Conservation (phyloP, 2,888 invertebrate species). For the Nephrotoma flavescens region DNA sequence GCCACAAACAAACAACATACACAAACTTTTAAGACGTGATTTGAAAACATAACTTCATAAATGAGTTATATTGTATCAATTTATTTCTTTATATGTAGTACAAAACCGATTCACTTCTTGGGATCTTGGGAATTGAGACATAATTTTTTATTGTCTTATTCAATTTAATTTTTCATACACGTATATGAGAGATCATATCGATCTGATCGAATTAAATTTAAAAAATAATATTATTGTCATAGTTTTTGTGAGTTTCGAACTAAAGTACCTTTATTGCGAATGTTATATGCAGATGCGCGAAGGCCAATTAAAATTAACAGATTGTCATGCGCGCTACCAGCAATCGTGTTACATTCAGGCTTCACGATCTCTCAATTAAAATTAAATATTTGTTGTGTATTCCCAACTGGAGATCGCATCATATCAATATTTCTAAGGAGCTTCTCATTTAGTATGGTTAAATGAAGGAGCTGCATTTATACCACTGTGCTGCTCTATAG, state of each 20-base stretch:
- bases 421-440: neutral
- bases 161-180: neutral
- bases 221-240: neutral
- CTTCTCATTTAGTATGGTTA: neutral
- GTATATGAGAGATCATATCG: neutral
- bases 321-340: neutral
- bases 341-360: neutral
- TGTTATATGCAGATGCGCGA: neutral
- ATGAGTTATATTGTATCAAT: neutral
- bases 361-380: neutral
- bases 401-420: neutral
- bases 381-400: neutral
- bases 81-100: neutral
- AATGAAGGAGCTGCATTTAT: neutral
- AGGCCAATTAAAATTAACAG: neutral
- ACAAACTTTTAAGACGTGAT: neutral
- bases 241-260: neutral
- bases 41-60: neutral
- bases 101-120: neutral
- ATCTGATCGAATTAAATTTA: neutral
- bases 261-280: neutral
- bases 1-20: neutral
- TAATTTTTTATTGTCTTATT: neutral
- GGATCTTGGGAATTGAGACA: neutral
- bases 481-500: neutral